phyloP scores from a whole-genome alignment of 2,113 vertebrate species.

The Mola mola region DNA sequence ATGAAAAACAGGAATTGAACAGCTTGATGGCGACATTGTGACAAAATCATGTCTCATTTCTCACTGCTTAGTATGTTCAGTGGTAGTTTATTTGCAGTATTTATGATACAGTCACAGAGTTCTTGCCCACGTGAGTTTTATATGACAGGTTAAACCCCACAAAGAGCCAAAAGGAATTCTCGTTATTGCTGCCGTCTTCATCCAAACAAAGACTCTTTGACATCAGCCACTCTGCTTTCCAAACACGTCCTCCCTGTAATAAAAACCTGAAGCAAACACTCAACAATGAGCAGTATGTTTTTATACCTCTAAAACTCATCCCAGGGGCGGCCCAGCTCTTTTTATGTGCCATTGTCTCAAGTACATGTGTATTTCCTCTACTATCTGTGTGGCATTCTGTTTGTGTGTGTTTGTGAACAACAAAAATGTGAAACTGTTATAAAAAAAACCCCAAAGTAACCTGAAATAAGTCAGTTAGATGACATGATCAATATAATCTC shows the following conservation, averaged over 20 bases:
- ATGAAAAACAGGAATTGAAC: neutral
- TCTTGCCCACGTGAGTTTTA: neutral
- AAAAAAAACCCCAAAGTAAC: too few relatives aligned
- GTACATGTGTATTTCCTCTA: constrained; percentile 9
- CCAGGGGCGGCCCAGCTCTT: neutral
- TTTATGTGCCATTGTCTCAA: constrained; percentile 27
- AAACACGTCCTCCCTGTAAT: constrained; percentile 42
- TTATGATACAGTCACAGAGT: neutral
- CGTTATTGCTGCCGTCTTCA: constrained; percentile 12
- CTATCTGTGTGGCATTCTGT: neutral
- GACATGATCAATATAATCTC: too few relatives aligned
- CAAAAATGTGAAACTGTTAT: neutral
- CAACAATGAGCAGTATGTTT: constrained; percentile 49
- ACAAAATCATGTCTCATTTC: neutral
- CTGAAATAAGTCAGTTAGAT: too few relatives aligned
- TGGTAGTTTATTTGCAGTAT: neutral
- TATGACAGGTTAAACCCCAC: constrained; percentile 23
- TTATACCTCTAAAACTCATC: constrained; percentile 43
- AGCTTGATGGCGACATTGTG: neutral
- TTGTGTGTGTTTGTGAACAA: neutral
- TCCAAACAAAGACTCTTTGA: constrained; percentile 38
- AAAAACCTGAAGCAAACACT: constrained; percentile 53
- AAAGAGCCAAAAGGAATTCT: constrained; percentile 40
- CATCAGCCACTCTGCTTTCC: constrained; percentile 25
- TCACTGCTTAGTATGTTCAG: neutral